Conservation (phyloP, 2,797 vertebrate genomes). For the Ispidina picta region DNA sequence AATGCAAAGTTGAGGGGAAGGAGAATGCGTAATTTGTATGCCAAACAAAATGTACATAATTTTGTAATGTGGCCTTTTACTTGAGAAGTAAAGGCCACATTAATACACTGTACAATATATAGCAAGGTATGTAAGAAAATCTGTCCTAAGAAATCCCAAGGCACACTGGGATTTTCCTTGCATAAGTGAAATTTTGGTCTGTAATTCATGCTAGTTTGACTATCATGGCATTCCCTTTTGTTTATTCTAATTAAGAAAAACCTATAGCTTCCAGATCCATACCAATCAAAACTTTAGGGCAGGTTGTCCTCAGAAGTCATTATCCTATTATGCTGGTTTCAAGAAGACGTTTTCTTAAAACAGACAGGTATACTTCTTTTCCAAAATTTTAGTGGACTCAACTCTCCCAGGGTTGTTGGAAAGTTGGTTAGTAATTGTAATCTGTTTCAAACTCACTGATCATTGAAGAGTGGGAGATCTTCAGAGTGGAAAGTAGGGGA, state of each 20-base stretch:
- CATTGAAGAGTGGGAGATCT: neutral
- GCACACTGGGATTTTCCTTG: neutral
- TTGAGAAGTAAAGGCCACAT: neutral
- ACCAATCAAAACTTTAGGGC: neutral
- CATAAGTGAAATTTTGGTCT: neutral
- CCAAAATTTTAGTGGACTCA: neutral
- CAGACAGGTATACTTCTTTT: neutral
- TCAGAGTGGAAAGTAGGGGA: neutral
- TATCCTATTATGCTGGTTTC: neutral
- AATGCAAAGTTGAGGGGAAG: neutral
- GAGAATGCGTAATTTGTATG: neutral
- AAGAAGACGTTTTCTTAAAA: neutral
- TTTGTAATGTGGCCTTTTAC: too few relatives aligned
- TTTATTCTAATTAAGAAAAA: conserved; percentile 27
- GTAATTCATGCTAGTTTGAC: neutral
- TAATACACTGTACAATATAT: neutral
- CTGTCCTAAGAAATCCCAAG: neutral
- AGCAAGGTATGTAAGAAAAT: neutral
- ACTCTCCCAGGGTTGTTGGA: neutral
- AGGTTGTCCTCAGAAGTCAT: neutral
- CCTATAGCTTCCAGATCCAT: neutral
- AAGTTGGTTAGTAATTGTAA: neutral
- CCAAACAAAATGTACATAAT: neutral
- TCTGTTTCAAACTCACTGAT: neutral
- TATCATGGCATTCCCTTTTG: neutral